Percentiles rank a stretch among this genome's conserved stretches.
Evolutionary conservation across 2,113 vertebrate genomes (phyloP).

Genomic region (Mobula hypostoma): DNA sequence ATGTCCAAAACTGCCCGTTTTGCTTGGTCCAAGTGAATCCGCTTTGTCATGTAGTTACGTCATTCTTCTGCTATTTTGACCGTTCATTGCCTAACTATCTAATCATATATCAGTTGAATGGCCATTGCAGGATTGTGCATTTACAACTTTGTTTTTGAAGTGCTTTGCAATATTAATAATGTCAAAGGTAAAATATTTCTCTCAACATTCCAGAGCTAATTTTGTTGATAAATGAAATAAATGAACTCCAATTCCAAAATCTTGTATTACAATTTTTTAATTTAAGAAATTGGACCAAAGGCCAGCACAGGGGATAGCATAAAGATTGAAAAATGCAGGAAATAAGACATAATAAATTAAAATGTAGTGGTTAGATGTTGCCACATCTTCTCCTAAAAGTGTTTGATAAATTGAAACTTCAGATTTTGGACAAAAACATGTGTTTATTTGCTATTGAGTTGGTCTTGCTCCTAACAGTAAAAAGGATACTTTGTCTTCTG

Average conservation of each 20-base stretch:
- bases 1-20: neutral
- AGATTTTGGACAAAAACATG: neutral
- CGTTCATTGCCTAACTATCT: neutral
- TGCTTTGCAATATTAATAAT: neutral
- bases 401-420: neutral
- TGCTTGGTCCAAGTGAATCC: neutral
- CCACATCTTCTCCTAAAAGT: neutral
- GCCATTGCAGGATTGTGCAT: neutral
- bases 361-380: neutral
- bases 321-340: neutral
- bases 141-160: neutral
- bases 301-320: neutral
- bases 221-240: neutral
- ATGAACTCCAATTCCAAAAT: neutral
- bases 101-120: neutral
- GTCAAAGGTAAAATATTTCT: neutral
- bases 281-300: neutral
- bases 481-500: neutral
- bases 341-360: neutral
- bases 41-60: neutral
- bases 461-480: neutral
- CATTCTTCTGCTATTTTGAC: neutral
- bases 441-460: constrained; percentile 21
- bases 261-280: neutral
- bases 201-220: neutral